Base-by-base conservation (phyloP, 2,113 vertebrate species). In the Apodemus sylvaticus region DNA sequence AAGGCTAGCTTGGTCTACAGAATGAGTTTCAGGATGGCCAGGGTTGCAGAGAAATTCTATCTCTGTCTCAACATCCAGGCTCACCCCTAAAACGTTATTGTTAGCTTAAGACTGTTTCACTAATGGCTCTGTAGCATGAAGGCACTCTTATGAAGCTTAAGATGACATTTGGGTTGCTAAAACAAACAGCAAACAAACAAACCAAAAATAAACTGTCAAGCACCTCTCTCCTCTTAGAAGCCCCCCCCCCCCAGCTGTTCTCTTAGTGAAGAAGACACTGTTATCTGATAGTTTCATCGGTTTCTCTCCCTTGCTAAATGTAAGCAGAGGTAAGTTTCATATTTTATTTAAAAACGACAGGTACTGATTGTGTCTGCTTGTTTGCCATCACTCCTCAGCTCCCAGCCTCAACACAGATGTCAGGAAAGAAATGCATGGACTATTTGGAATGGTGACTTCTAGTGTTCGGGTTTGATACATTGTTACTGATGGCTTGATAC, bases 311-410 rank as follows among this genome's bases (percentile, higher is more conserved):
- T 92, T 91, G 7, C 88, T 95, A 71, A 85, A 92, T 51, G 68
- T 87, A 70, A 91, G 64, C 79, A 77, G 60, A 53, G 58, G 24
- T 68, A 74, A 93, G 62, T 73, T 70, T 90, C 88, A 89, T 42
- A 62, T 91, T 78, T 91, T 76, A 89, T 79, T 85, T 17, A 45
- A 96, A 96, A 96, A 68, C 90, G 93, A 71, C 45, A 82, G 68
- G 8, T 24, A 68, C 29, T 0, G 20, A 58, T 82, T 78, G 14
- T 45, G 76, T 34, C 22, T 20, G 53, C 55, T 20, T 92, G 53
- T 92, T 92, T 53, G 64, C 62, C 79, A 51, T 68, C 36, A 62
- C 7, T 93, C 73, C 62, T 88, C 68, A 34, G 45, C n/a, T 90
- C 86, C 86, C 17, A 62, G 36, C 68, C 8, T 94, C 83, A 66